A percentile compares a stretch with the other conserved stretches of the same genome.
Evolutionary conservation across 2,888 invertebrate species (phyloP).

Genomic region (Pelosia muscerda): DNA sequence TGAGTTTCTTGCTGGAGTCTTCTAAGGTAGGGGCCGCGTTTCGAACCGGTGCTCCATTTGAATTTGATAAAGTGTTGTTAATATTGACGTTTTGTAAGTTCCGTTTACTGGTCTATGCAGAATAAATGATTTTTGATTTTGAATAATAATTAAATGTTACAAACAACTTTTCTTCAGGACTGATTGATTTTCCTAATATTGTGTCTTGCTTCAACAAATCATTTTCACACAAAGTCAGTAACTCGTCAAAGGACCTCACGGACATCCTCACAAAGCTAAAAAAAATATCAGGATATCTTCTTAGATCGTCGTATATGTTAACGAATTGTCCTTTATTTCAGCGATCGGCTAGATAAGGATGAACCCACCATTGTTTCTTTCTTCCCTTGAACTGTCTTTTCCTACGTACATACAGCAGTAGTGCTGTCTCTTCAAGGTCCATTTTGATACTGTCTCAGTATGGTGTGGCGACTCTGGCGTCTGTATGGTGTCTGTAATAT

Average conservation of each 20-base stretch:
- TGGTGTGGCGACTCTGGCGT: too few relatives aligned
- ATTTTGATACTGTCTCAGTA: constrained; percentile 27
- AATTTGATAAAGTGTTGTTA: too few relatives aligned
- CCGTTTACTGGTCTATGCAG: too few relatives aligned
- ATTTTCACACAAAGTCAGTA: constrained; percentile 38
- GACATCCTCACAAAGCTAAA: constrained; percentile 31
- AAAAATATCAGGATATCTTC: constrained; percentile 39
- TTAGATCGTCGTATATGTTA: constrained; percentile 29
- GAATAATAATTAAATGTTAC: too few relatives aligned
- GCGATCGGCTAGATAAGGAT: constrained; percentile 31
- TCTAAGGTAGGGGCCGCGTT: too few relatives aligned
- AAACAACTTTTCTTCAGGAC: constrained; percentile 29
- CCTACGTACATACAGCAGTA: constrained; percentile 32
- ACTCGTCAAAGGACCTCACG: constrained; percentile 39
- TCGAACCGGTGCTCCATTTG: too few relatives aligned
- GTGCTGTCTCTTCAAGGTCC: constrained; percentile 30
- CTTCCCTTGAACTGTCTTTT: constrained; percentile 27
- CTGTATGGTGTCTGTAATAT: too few relatives aligned
- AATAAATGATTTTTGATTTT: too few relatives aligned
- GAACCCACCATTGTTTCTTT: constrained; percentile 24
- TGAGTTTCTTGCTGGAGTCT: too few relatives aligned
- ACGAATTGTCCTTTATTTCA: constrained; percentile 16
- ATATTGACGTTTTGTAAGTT: too few relatives aligned
- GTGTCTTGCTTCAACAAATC: constrained; percentile 40
- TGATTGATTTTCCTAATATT: constrained; percentile 40